phyloP scores from a whole-genome alignment of 2,113 vertebrate species.

The Motacilla tschutschensis region DNA sequence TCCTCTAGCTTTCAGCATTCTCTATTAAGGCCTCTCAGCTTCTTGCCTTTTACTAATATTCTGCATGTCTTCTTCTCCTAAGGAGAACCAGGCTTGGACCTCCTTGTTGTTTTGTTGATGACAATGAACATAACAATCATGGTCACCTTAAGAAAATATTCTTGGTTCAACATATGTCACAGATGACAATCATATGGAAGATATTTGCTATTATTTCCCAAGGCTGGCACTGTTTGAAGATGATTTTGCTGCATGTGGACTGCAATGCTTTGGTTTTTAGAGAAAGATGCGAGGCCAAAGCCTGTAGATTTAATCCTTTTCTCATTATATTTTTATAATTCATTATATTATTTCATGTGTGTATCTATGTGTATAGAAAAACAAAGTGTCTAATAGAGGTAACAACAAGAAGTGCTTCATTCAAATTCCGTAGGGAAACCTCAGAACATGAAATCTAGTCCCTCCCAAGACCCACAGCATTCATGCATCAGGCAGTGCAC shows the following conservation, averaged over 20 bases:
- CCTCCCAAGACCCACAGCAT: not conserved
- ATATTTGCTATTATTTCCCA: not conserved
- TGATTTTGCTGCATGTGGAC: not conserved
- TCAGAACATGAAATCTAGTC: not conserved
- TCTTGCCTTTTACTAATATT: not conserved
- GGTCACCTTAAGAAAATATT: not conserved
- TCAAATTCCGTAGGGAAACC: not conserved
- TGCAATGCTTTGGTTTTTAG: not conserved
- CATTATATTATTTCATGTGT: constrained; percentile 11
- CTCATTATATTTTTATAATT: not conserved
- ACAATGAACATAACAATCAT: not conserved
- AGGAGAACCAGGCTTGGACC: not conserved
- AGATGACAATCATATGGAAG: not conserved
- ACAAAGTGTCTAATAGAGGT: not conserved
- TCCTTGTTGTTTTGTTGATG: not conserved
- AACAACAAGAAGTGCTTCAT: not conserved
- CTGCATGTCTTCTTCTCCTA: not conserved
- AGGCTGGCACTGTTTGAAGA: not conserved
- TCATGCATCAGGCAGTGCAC: not conserved
- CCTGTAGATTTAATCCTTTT: not conserved
- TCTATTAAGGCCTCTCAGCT: not conserved
- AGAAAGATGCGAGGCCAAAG: not conserved
- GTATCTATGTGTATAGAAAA: not conserved
- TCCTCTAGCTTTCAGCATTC: not conserved
- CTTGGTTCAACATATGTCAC: not conserved